phyloP scores from a whole-genome alignment of 2,797 vertebrate species.

The Halcyon badia region DNA sequence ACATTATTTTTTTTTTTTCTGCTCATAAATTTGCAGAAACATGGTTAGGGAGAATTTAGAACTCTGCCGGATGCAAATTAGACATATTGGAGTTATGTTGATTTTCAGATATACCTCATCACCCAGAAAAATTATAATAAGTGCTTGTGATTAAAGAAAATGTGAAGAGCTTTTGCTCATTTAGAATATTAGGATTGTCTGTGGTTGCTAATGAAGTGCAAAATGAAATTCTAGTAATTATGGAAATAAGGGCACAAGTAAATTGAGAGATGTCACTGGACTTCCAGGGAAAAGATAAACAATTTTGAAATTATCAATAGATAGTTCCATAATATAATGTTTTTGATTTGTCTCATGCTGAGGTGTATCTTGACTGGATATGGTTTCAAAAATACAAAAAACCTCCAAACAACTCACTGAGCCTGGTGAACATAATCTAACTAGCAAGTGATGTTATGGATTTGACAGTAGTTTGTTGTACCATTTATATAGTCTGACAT shows the following conservation, averaged over 20 bases:
- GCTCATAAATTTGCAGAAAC: not conserved
- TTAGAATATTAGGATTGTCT: not conserved
- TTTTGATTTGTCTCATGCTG: rapidly evolving
- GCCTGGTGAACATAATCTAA: not conserved
- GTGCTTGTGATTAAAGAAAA: conserved; percentile 16
- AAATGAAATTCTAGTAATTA: conserved; percentile 11
- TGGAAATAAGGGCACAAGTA: not conserved
- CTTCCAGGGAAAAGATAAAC: not conserved
- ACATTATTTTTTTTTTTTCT: not conserved
- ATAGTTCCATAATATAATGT: rapidly evolving
- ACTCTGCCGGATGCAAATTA: not conserved
- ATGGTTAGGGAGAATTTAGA: not conserved
- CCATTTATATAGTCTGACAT: not conserved
- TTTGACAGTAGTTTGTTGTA: not conserved
- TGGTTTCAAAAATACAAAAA: not conserved
- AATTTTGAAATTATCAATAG: not conserved
- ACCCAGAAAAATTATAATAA: not conserved
- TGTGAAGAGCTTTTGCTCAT: not conserved
- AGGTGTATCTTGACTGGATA: not conserved
- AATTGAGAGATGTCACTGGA: not conserved
- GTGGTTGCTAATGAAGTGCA: not conserved
- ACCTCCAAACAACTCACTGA: rapidly evolving
- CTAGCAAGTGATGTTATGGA: rapidly evolving
- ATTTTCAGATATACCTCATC: not conserved
- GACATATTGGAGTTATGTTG: not conserved